These are phyloP conservation scores for Dicerorhinus sumatrensis DNA, from an alignment of 2,113 vertebrate genomes.

Conservation along the genomic window DNA sequence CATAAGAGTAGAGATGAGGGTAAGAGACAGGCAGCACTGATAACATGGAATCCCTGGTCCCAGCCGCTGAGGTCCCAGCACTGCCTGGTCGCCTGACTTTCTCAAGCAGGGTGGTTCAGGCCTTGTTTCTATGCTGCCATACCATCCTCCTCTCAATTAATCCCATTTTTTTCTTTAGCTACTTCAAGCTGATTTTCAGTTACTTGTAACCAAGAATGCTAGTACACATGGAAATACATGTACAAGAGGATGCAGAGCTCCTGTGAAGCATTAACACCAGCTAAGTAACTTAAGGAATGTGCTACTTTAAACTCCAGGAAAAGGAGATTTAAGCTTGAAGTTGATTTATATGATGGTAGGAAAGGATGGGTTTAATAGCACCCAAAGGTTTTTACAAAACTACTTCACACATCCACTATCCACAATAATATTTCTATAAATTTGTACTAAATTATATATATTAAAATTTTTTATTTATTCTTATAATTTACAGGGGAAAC, in stretches of 20 bases:
- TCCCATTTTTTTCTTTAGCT: neutral
- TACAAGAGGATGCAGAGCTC: neutral
- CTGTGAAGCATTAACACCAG: neutral
- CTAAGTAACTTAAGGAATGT: neutral
- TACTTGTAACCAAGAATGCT: neutral
- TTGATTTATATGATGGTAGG: neutral
- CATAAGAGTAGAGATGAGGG: neutral
- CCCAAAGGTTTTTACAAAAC: slow-evolving; percentile 3
- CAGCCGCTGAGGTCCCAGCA: neutral
- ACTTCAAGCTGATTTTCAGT: neutral
- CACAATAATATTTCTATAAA: neutral
- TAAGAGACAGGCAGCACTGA: neutral
- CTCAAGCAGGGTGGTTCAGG: neutral
- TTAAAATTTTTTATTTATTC: neutral
- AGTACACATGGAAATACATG: neutral
- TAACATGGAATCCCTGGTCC: rapidly evolving
- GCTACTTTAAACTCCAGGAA: neutral
- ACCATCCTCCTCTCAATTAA: neutral
- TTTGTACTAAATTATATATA: neutral
- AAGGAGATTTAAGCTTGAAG: neutral
- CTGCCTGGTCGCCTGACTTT: neutral
- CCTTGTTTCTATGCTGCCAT: neutral
- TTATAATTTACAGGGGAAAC: slow-evolving; percentile 24
- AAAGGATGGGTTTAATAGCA: neutral
- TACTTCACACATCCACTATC: neutral